These are phyloP conservation scores for Enteromius afrohamiltoni DNA, from an alignment of 2,797 vertebrate species.

Conservation along the genomic window DNA sequence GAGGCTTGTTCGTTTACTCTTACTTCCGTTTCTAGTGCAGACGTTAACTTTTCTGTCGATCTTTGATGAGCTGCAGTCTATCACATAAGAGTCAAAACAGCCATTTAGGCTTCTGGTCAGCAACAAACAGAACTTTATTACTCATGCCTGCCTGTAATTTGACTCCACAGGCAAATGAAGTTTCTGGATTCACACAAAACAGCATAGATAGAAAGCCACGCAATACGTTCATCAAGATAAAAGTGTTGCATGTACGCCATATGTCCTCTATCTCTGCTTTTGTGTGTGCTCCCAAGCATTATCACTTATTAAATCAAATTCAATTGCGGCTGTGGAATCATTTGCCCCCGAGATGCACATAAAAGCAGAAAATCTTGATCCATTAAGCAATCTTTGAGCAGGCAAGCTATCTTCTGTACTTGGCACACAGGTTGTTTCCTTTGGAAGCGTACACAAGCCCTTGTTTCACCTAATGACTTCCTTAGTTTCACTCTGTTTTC, in stretches of 20 bases:
- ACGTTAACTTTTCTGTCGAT: background rate
- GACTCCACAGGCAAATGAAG: slow-evolving; percentile 2
- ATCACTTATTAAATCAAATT: background rate
- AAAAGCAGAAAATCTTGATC: slow-evolving; percentile 6
- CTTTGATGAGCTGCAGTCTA: background rate
- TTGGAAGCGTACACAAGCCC: slow-evolving; percentile 53
- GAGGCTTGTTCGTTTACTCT: background rate
- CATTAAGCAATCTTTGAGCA: slow-evolving; percentile 22
- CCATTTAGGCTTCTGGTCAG: background rate
- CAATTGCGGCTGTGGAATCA: background rate
- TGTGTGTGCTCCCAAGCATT: background rate
- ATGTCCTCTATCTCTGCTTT: background rate
- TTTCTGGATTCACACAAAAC: slow-evolving; percentile 11
- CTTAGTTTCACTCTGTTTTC: slow-evolving; percentile 59
- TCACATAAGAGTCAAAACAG: background rate
- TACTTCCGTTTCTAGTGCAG: background rate
- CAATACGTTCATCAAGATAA: background rate
- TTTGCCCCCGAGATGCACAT: background rate
- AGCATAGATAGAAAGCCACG: background rate
- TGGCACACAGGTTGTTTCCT: slow-evolving; percentile 43
- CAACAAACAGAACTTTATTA: background rate
- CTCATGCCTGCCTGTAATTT: background rate
- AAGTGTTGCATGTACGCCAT: background rate
- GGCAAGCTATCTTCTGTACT: slow-evolving; percentile 21
- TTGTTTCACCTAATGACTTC: slow-evolving; percentile 67